Evolutionary conservation across 2,797 vertebrate genomes (phyloP).

Genomic region (Alca torda): DNA sequence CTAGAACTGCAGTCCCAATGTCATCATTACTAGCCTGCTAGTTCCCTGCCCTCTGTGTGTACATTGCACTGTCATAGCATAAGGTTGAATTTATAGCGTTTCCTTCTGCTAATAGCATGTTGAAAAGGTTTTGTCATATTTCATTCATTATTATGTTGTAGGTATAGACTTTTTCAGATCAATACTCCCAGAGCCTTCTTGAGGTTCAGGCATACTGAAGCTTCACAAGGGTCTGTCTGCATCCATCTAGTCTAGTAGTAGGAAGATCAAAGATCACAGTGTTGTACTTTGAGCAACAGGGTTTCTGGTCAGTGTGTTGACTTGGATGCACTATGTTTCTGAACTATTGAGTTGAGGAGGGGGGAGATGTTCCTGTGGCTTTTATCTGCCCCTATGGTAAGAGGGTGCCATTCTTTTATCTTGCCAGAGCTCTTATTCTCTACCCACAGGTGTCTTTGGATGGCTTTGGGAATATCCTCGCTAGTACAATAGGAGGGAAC

Average conservation of each 20-base stretch:
- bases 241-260: neutral
- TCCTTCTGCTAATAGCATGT: neutral
- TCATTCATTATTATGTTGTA: neutral
- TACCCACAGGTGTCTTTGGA: neutral
- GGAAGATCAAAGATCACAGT: neutral
- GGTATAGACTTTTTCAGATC: neutral
- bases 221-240: neutral
- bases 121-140: neutral
- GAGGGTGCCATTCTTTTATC: neutral
- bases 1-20: neutral
- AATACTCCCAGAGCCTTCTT: neutral
- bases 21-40: neutral
- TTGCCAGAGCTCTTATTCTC: neutral
- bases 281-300: neutral
- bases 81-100: neutral
- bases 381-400: neutral
- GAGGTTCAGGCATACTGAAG: neutral
- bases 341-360: neutral
- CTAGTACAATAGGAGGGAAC: neutral
- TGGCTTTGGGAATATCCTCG: neutral
- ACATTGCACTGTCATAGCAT: neutral
- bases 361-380: neutral
- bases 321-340: neutral
- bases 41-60: neutral
- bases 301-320: neutral